Evolutionary conservation across 2,797 vertebrate genomes (phyloP).

Genomic region (Hapalemur alaotrensis): DNA sequence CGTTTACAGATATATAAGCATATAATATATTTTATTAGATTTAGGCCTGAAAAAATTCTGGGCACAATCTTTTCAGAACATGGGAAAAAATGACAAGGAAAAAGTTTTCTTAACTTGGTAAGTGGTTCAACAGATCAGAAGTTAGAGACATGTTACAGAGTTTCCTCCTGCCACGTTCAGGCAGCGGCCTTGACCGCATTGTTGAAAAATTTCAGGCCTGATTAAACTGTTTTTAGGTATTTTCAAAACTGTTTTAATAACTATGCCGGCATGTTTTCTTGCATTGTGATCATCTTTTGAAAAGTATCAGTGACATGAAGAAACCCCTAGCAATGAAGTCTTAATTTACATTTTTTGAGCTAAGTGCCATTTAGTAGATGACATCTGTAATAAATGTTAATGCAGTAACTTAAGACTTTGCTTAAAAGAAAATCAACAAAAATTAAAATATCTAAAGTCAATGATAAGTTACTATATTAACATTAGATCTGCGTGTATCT

Average conservation of each 20-base stretch:
- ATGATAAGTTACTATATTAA: constrained; percentile 26
- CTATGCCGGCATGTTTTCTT: not conserved
- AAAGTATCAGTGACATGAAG: not conserved
- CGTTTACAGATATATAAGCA: not conserved
- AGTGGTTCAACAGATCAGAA: not conserved
- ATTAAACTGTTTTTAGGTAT: not conserved
- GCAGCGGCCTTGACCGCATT: rapidly evolving
- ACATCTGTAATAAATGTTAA: not conserved
- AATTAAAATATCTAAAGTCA: not conserved
- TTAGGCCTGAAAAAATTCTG: not conserved
- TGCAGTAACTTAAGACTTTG: not conserved
- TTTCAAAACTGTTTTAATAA: not conserved
- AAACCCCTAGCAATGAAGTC: not conserved
- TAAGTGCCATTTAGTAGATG: not conserved
- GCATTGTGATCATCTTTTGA: not conserved
- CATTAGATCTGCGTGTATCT: not conserved
- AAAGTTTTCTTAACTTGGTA: not conserved
- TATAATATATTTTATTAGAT: not conserved
- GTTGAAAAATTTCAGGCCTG: not conserved
- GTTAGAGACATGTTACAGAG: not conserved
- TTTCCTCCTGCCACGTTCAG: not conserved
- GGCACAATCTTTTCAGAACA: not conserved
- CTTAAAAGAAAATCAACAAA: constrained; percentile 2
- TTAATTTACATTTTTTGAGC: constrained; percentile 1
- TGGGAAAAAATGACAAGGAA: not conserved